Evolutionary conservation across 2,888 invertebrate genomes (phyloP).

Genomic region (Eristalis tenax): DNA sequence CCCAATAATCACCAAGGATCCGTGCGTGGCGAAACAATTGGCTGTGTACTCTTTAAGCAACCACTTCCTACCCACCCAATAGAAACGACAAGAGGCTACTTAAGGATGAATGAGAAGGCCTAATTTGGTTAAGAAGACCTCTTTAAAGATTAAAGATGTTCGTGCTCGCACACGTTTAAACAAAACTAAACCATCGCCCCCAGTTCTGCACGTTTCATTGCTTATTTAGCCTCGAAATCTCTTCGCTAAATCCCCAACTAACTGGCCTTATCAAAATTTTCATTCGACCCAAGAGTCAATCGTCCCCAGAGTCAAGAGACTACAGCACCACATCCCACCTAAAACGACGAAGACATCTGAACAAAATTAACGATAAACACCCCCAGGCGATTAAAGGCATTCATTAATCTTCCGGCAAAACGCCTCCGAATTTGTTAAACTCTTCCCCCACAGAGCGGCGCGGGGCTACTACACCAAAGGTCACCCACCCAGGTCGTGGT

Average conservation of each 20-base stretch:
- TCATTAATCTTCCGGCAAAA: slow-evolving; percentile 62
- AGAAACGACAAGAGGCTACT: too few species aligned
- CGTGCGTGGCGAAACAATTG: too few species aligned
- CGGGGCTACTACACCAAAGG: slow-evolving; percentile 16
- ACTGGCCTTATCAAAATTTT: slow-evolving; percentile 11
- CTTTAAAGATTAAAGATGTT: too few species aligned
- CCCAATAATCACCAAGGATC: too few species aligned
- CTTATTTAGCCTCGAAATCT: slow-evolving; percentile 9
- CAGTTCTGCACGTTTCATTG: not conserved
- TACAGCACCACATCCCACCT: not conserved
- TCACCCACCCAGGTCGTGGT: slow-evolving; percentile 35
- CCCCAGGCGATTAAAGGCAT: slow-evolving; percentile 50
- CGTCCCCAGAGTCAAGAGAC: not conserved
- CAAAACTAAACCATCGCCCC: not conserved
- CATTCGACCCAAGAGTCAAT: not conserved
- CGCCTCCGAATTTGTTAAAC: slow-evolving; percentile 38
- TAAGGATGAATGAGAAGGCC: too few species aligned
- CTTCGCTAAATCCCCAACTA: not conserved
- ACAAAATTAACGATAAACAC: slow-evolving; percentile 45
- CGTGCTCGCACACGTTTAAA: too few species aligned
- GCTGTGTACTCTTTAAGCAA: too few species aligned
- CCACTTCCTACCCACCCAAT: too few species aligned
- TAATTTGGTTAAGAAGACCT: too few species aligned
- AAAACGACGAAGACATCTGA: slow-evolving; percentile 33
- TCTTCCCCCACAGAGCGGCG: not conserved